Evolutionary conservation across 2,797 vertebrate species (phyloP).

Genomic region (Streptopelia turtur): DNA sequence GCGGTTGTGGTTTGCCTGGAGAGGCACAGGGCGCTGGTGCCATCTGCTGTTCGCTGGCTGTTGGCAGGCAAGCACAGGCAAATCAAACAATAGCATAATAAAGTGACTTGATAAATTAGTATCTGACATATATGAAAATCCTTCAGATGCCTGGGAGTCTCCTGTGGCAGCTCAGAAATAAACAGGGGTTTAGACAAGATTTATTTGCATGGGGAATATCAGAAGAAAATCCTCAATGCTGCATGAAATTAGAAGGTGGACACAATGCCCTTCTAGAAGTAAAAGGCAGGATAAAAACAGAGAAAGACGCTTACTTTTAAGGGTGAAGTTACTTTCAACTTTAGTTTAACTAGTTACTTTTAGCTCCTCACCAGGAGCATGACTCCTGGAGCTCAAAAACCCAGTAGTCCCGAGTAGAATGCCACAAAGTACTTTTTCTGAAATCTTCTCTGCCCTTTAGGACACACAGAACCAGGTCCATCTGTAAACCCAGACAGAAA

Average conservation of each 20-base stretch:
- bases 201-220: background rate
- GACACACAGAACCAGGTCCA: background rate
- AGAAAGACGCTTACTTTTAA: background rate
- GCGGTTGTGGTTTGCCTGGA: rapidly evolving
- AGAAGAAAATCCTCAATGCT: background rate
- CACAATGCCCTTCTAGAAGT: background rate
- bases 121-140: background rate
- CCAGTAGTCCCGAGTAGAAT: background rate
- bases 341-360: background rate
- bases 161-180: background rate
- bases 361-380: background rate
- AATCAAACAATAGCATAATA: rapidly evolving
- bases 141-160: background rate
- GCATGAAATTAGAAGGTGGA: background rate
- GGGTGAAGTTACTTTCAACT: background rate
- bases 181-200: background rate
- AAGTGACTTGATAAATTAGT: background rate
- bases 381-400: background rate
- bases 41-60: conserved; percentile 29
- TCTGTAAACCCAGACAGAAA: background rate
- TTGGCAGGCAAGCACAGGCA: background rate
- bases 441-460: background rate
- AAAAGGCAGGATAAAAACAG: background rate
- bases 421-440: background rate
- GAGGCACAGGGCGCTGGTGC: conserved; percentile 32